phyloP scores from a whole-genome alignment of 30 jellyfish, hydroid and myxozoan species.

The Aurelia coerulea region DNA sequence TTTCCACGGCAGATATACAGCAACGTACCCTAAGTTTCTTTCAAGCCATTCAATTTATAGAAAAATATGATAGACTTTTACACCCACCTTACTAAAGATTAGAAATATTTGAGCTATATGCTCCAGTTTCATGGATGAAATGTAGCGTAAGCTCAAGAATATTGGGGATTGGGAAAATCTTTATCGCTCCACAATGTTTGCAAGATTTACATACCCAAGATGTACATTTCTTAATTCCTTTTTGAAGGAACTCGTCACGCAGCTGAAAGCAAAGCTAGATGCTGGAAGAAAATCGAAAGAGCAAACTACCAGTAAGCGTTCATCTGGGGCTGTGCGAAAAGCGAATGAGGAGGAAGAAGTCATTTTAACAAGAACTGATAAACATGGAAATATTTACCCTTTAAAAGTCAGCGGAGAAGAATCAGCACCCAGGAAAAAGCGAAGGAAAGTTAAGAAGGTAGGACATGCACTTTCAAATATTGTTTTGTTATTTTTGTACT shows the following conservation, averaged over 20 bases:
- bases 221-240: not conserved
- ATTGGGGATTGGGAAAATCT: no score
- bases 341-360: constrained; percentile 69
- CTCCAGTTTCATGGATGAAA: no score
- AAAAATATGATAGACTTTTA: no score
- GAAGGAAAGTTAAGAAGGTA: constrained; percentile 66
- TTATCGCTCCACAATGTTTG: no score
- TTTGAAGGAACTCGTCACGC: constrained; percentile 75
- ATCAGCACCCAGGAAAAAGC: constrained; percentile 42
- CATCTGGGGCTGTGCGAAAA: not conserved
- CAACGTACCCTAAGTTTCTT: no score
- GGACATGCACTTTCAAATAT: not conserved
- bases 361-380: constrained; percentile 76
- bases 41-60: no score
- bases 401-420: constrained; percentile 65
- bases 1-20: no score
- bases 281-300: constrained; percentile 34
- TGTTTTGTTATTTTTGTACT: not conserved
- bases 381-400: constrained; percentile 90
- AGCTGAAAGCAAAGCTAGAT: constrained; percentile 67
- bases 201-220: no score
- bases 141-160: no score
- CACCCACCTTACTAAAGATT: no score
- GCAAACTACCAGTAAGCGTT: not conserved
- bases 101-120: no score